Evolutionary conservation across 2,113 vertebrate genomes (phyloP).

Genomic region (Notarius quadriscutis): DNA sequence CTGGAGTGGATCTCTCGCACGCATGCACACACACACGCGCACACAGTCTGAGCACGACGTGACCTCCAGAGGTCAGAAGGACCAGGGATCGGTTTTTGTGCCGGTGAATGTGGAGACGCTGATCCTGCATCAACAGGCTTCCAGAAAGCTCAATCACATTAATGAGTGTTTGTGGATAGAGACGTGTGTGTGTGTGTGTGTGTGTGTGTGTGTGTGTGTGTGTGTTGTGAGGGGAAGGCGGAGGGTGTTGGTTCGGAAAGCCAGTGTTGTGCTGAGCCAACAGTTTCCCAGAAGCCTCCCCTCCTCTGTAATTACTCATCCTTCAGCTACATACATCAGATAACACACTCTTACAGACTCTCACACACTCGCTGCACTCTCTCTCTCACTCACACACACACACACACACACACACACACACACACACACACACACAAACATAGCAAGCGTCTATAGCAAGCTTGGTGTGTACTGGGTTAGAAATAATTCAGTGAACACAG

Average conservation of each 20-base stretch:
- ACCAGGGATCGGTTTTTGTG: conserved; percentile 1
- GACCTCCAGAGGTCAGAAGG: not conserved
- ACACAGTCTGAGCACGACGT: not conserved
- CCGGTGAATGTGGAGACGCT: not conserved
- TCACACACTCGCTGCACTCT: not conserved
- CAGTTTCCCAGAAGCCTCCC: conserved; percentile 20
- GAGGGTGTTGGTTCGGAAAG: conserved; percentile 10
- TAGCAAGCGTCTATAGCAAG: not conserved
- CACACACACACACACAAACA: not conserved
- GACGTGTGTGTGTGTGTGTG: conserved; percentile 27
- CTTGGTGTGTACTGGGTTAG: conserved; percentile 4
- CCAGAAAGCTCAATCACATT: not conserved
- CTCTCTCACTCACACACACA: not conserved
- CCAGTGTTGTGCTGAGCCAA: conserved; percentile 20
- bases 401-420: not conserved
- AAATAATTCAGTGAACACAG: not conserved
- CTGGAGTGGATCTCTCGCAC: not conserved
- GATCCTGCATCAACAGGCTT: not conserved
- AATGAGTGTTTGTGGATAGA: not conserved
- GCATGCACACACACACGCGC: not conserved
- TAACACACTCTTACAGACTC: conserved; percentile 1
- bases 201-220: conserved; percentile 13
- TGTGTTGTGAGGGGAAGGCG: not conserved
- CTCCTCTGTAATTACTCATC: conserved; percentile 31
- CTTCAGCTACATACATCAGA: conserved; percentile 29